These are phyloP conservation scores for Nannoperca australis DNA, from an alignment of 2,797 vertebrate species.

Conservation along the genomic window DNA sequence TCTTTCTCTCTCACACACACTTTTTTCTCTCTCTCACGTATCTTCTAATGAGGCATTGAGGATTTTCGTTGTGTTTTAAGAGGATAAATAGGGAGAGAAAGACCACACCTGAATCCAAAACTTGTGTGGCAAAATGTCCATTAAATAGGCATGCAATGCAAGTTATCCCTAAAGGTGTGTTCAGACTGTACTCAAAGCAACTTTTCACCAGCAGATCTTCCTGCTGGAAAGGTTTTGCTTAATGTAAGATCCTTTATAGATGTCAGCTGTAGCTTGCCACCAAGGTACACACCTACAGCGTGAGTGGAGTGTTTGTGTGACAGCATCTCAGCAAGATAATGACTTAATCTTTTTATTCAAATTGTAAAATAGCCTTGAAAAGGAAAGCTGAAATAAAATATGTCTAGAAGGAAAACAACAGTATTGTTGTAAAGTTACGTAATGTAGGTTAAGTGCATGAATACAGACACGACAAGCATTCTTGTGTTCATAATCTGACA, in stretches of 20 bases:
- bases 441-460: conserved; percentile 18
- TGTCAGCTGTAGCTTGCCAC: too few species aligned
- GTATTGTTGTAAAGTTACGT: conserved; percentile 9
- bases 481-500: conserved; percentile 20
- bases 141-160: too few species aligned
- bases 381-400: neutral
- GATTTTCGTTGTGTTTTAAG: too few species aligned
- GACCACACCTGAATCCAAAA: too few species aligned
- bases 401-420: neutral
- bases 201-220: too few species aligned
- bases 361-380: conserved; percentile 3
- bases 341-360: conserved; percentile 10
- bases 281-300: neutral
- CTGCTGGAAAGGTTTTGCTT: neutral
- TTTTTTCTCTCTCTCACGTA: too few species aligned
- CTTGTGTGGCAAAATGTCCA: too few species aligned
- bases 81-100: too few species aligned
- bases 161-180: too few species aligned
- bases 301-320: conserved; percentile 4
- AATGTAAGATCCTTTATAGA: neutral
- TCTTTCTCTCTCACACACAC: too few species aligned
- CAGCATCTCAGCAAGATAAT: conserved; percentile 24
- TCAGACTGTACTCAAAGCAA: neutral
- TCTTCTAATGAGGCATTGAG: too few species aligned
- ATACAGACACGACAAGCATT: neutral